Conservation (phyloP, 1,140 invertebrate genomes). For the Acromyrmex echinatior region DNA sequence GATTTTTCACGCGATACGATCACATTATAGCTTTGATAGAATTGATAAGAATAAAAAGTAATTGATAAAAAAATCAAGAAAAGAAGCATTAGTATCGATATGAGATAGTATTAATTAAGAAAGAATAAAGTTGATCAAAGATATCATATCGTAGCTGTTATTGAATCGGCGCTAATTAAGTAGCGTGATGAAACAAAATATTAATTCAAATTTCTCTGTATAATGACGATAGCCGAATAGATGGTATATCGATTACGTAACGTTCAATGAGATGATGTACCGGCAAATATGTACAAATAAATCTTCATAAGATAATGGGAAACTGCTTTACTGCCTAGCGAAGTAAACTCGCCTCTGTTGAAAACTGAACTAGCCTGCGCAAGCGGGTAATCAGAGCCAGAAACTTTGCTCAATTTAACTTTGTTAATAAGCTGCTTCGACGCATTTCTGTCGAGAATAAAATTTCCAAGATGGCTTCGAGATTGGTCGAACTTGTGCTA, state of each 20-base stretch:
- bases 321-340: slow-evolving; percentile 48
- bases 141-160: not conserved
- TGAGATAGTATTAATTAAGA: not conserved
- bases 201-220: slow-evolving; percentile 21
- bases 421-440: slow-evolving; percentile 73
- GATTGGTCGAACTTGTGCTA: slow-evolving; percentile 45
- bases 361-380: slow-evolving; percentile 54
- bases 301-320: slow-evolving; percentile 60
- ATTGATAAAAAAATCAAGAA: not conserved
- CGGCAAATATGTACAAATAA: slow-evolving; percentile 56
- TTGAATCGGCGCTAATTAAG: not conserved
- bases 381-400: slow-evolving; percentile 67
- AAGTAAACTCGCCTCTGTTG: slow-evolving; percentile 45
- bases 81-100: not conserved
- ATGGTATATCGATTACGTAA: not conserved
- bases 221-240: not conserved
- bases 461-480: slow-evolving; percentile 61
- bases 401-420: slow-evolving; percentile 76
- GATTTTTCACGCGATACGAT: not conserved
- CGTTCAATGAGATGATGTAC: slow-evolving; percentile 29
- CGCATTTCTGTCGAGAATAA: slow-evolving; percentile 61
- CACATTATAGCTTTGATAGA: not conserved
- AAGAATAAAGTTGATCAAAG: slow-evolving; percentile 1
- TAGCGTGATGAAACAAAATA: not conserved
- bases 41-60: slow-evolving; percentile 2